These are phyloP conservation scores for Phataginus tetradactyla DNA, from an alignment of 2,797 vertebrate genomes.

Conservation along the genomic window DNA sequence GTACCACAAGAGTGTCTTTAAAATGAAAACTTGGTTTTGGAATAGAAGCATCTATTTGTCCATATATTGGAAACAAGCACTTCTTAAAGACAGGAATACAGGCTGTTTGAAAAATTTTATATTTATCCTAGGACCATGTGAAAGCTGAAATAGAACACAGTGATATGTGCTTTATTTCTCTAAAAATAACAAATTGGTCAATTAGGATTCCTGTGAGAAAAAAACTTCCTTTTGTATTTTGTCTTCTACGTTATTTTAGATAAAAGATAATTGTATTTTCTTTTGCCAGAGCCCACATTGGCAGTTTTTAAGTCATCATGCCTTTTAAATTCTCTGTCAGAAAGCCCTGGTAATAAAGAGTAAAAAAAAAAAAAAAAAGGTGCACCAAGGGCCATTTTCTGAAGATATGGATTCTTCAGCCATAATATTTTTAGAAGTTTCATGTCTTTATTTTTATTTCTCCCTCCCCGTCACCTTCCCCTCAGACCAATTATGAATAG, in stretches of 20 bases:
- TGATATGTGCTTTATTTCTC: slow-evolving; percentile 10
- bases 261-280: neutral
- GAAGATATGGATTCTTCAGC: neutral
- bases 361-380: neutral
- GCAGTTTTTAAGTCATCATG: neutral
- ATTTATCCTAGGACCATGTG: neutral
- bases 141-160: slow-evolving; percentile 9
- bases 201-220: neutral
- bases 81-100: neutral
- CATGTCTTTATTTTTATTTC: neutral
- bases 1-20: neutral
- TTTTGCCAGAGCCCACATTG: neutral
- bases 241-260: slow-evolving; percentile 12
- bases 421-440: neutral
- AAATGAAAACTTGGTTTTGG: neutral
- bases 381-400: neutral
- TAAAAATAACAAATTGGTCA: slow-evolving; percentile 29
- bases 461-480: neutral
- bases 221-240: neutral
- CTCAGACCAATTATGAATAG: neutral
- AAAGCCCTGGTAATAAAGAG: neutral
- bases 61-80: neutral
- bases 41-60: neutral
- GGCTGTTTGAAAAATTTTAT: neutral
- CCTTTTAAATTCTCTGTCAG: slow-evolving; percentile 41